Base-by-base conservation (phyloP, 2,888 invertebrate genomes). In the Clostera curtula region DNA sequence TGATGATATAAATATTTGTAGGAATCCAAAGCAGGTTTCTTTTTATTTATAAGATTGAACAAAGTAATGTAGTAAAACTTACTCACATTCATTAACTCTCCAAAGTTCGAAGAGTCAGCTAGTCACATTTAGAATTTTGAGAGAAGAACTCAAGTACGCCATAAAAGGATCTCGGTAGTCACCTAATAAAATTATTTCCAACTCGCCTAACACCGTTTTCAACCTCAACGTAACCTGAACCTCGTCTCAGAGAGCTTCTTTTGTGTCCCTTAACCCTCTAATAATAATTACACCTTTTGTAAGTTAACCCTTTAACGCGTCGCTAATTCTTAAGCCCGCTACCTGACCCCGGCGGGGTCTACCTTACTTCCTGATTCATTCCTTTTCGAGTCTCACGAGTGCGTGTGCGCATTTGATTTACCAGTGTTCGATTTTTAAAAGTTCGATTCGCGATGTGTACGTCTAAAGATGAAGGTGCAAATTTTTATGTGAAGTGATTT, bases 311-410 rank as follows among this genome's bases (percentile, higher is more conserved):
- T 76, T 79, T 71, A 64, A 71, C 75, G 67, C 73, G 65, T 55
- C 64, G 58, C 58, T 74, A 72, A 76, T 74, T 77, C 80, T 79
- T 75, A 72, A 62, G 53, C 63, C 65, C 60, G 72, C 77, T 80
- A 83, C 83, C 83, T 82, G 82, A 82, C 79, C 77, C 70, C 59
- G 46, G 46, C 36, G 48, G 45, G 57, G 59, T 55, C 55, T 60
- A 62, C 63, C 63, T 71, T 59, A 71, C 68, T 80, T 80, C 79
- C 79, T 76, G 70, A 75, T 73, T 69, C 82, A 80, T 82, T 80
- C 73, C 68, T 68, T 75, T 60, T 55, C 60, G 48, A 58, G 64
- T 68, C 67, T 66, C 56, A 60, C 49, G 62, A 49, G 64, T 76
- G 80, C 79, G 82, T 75, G 72, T 74, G 79, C 82, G 80, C 80